Evolutionary conservation across 1,140 invertebrate species (phyloP).

Genomic region (Phortica variegata): DNA sequence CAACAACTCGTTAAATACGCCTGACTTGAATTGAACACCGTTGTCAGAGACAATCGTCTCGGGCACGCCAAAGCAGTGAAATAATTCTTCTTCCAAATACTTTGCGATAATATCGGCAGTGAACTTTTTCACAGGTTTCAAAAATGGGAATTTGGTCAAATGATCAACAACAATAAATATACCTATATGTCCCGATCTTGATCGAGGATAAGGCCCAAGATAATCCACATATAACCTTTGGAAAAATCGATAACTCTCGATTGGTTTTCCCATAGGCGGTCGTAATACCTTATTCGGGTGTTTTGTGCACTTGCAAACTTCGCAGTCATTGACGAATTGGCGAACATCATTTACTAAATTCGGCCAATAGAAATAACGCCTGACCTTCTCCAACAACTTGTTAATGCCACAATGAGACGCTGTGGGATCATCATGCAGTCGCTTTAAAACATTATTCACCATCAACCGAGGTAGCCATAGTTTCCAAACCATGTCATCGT

Average conservation of each 20-base stretch:
- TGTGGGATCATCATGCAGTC: not conserved
- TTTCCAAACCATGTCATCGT: slow-evolving; percentile 1
- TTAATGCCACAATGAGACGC: slow-evolving; percentile 1
- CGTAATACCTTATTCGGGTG: not conserved
- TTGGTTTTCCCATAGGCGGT: not conserved
- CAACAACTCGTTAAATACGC: too few species aligned
- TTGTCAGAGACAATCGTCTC: too few species aligned
- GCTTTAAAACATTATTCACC: not conserved
- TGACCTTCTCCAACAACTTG: too few species aligned
- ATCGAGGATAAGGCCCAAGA: slow-evolving; percentile 11
- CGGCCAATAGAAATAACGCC: not conserved
- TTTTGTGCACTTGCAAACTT: slow-evolving; percentile 1
- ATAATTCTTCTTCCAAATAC: slow-evolving; percentile 4
- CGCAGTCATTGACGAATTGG: not conserved
- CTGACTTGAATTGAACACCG: too few species aligned
- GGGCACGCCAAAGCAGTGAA: too few species aligned
- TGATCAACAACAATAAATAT: too few species aligned
- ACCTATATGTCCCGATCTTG: not conserved
- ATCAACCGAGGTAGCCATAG: slow-evolving; percentile 2
- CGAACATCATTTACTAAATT: slow-evolving; percentile 2
- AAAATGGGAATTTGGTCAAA: too few species aligned
- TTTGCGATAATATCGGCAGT: not conserved
- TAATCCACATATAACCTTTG: slow-evolving; percentile 1
- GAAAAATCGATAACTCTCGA: not conserved
- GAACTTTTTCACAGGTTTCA: slow-evolving; percentile 7